Percentiles rank a stretch among this genome's conserved stretches.
phyloP scores from a whole-genome alignment of 2,113 vertebrate species.

The Delphinus delphis region DNA sequence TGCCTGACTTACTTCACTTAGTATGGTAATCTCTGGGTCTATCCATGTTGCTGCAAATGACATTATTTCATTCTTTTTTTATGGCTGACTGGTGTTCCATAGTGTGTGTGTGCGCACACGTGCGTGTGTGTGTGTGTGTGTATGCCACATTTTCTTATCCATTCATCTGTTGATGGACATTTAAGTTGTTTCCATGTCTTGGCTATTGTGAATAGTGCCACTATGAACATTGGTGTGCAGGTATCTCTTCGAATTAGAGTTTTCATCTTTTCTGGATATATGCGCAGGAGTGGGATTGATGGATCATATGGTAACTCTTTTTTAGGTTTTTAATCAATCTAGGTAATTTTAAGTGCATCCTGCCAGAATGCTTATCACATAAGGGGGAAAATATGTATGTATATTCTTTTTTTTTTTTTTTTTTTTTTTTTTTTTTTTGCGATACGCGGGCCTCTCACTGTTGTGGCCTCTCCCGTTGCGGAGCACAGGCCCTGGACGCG shows the following conservation, averaged over 20 bases:
- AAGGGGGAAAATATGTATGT: background rate
- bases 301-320: background rate
- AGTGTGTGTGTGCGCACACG: background rate
- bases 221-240: background rate
- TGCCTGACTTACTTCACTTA: background rate
- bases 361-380: background rate
- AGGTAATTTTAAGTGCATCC: slow-evolving; percentile 30
- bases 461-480: too few species aligned
- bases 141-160: background rate
- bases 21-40: background rate
- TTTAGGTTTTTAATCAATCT: background rate
- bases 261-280: background rate
- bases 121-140: background rate
- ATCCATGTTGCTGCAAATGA: background rate
- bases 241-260: background rate
- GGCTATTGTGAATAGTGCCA: background rate
- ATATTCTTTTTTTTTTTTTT: background rate
- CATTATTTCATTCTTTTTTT: background rate
- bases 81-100: background rate
- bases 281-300: background rate
- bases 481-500: too few species aligned
- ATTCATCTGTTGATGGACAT: background rate
- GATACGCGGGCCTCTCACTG: too few species aligned
- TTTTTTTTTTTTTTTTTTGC: background rate
- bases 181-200: background rate